Evolutionary conservation across 2,888 invertebrate species (phyloP).

Genomic region (Synergus itoensis): DNA sequence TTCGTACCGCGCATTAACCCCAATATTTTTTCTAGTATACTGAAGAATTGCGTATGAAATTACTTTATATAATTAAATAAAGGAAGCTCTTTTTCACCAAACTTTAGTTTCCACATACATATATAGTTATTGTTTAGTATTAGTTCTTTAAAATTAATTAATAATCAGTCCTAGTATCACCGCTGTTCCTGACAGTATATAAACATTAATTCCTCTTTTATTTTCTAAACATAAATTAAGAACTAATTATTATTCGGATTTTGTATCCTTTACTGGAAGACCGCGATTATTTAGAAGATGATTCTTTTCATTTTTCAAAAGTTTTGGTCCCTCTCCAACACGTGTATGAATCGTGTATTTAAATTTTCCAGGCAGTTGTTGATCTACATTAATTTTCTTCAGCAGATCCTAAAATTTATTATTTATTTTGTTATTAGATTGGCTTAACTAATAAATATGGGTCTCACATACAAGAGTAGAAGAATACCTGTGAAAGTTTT

Average conservation of each 20-base stretch:
- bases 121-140: background rate
- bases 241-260: background rate
- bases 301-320: conserved; percentile 76
- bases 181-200: background rate
- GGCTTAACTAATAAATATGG: conserved; percentile 47
- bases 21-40: background rate
- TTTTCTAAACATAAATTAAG: background rate
- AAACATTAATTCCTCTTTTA: conserved; percentile 11
- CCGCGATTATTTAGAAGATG: conserved; percentile 80
- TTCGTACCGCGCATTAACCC: background rate
- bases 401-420: conserved; percentile 64
- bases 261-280: conserved; percentile 68
- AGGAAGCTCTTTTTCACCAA: background rate
- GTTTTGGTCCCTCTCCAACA: conserved; percentile 89
- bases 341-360: conserved; percentile 92
- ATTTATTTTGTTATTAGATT: conserved; percentile 37
- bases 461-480: background rate
- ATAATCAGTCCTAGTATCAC: background rate
- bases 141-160: background rate
- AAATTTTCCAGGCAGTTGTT: conserved; percentile 80
- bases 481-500: conserved; percentile 68
- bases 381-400: conserved; percentile 73
- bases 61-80: background rate
- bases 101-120: background rate
- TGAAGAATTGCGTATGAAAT: background rate